Base-by-base conservation (phyloP, 2,797 vertebrate genomes). In the Xenops minutus region DNA sequence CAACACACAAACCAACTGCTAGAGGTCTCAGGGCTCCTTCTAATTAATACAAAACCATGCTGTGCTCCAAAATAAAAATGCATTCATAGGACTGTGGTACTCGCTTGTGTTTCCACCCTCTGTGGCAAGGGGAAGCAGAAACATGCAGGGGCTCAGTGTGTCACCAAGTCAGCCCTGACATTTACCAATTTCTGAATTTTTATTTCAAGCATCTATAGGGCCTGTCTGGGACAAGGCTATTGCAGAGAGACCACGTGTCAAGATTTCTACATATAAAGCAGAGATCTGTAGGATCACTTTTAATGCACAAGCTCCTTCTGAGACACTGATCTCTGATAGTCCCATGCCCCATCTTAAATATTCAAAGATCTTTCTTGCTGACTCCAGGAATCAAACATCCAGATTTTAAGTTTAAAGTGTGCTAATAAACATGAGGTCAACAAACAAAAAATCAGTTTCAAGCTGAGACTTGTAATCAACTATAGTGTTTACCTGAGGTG, bases 121-220 rank as follows among this genome's bases (percentile, higher is more conserved):
- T 1, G 0, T 10, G 24, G 37, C 4, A 13, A 29, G 29, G 22
- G 7, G 34, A 63, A 76, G 18, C 10, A 56, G 51, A 73, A 80
- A 22, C 4, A 3, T 4, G 12, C 32, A 74, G 52, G 54, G 49
- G 26, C 58, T 90, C 5, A 0, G 30, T 1, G 0, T 12, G 26
- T 27, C 51, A 44, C 32, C 4, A 3, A 69, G 32, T 41, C 62
- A 73, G 41, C 24, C 86, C 46, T 67, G 37, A 11, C 37, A 37
- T 62, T 93, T 22, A 54, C 39, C 39, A 63, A 27, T 44, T 85
- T 74, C 72, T 85, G 44, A 48, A 43, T 39, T 73, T 63, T 91
- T 30, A 37, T 94, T 76, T 91, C 88, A 76, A 79, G 72, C 36
- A 69, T 34, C 48, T 44, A 3, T 10, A 79, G 27, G 49, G 64